Conservation (phyloP, 2,113 vertebrate genomes). For the Athene noctua region DNA sequence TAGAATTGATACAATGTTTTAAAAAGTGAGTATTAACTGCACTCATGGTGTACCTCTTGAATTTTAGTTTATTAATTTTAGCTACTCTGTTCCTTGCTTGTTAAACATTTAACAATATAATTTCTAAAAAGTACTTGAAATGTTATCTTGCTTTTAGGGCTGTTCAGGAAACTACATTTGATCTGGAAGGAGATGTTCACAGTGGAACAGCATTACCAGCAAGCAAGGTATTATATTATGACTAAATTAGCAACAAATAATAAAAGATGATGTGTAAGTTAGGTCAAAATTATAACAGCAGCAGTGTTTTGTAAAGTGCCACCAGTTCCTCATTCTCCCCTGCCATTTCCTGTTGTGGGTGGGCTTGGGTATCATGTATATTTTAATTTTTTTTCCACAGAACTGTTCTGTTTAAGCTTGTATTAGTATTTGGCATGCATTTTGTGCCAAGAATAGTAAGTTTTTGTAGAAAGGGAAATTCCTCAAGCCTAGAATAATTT, state of each 20-base stretch:
- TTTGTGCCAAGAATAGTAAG: not conserved
- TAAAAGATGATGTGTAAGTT: not conserved
- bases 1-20: not conserved
- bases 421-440: not conserved
- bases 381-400: not conserved
- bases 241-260: not conserved
- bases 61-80: not conserved
- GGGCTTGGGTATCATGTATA: not conserved
- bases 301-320: not conserved
- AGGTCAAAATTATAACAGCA: not conserved
- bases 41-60: not conserved
- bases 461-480: not conserved
- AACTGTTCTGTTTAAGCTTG: not conserved
- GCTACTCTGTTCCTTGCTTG: not conserved
- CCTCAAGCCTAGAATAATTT: not conserved
- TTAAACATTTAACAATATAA: not conserved
- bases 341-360: not conserved
- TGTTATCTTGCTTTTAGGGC: slow-evolving; percentile 67
- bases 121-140: not conserved
- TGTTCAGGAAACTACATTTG: slow-evolving; percentile 93
- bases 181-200: slow-evolving; percentile 91
- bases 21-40: not conserved
- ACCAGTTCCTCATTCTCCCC: not conserved
- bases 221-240: slow-evolving; percentile 84
- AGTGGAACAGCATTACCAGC: slow-evolving; percentile 82